Conservation (phyloP, 30 jellyfish, hydroid and myxozoan species). For the Clytia hemisphaerica region DNA sequence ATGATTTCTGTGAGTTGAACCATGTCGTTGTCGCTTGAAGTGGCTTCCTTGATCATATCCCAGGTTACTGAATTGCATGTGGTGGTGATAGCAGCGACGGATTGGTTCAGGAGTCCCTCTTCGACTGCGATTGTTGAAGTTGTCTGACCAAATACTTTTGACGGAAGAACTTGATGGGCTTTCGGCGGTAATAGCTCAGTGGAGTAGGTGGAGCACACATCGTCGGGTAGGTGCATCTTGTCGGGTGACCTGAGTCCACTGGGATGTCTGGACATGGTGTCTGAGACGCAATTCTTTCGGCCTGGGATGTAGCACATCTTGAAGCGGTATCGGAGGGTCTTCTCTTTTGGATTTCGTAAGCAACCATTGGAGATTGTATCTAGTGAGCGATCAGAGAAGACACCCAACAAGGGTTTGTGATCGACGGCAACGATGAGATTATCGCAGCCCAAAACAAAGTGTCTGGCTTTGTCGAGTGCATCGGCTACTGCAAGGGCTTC, state of each 20-base stretch:
- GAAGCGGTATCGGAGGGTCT: conserved; percentile 7
- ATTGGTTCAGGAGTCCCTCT: too few relatives aligned
- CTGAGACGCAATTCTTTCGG: too few relatives aligned
- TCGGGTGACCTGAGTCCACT: background rate
- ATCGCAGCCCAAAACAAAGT: conserved; percentile 29
- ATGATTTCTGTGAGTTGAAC: background rate
- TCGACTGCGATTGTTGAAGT: too few relatives aligned
- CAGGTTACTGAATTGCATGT: too few relatives aligned
- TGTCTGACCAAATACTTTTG: too few relatives aligned
- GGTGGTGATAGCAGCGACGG: too few relatives aligned
- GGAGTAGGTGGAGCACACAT: background rate
- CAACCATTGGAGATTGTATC: background rate
- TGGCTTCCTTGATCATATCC: conserved; percentile 6
- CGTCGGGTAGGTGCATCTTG: conserved; percentile 21
- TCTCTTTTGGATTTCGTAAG: background rate
- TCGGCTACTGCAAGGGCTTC: conserved; percentile 33
- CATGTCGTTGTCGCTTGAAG: conserved; percentile 24
- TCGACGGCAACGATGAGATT: conserved; percentile 6
- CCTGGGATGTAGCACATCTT: too few relatives aligned
- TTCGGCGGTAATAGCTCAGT: too few relatives aligned
- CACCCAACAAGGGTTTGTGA: conserved; percentile 13
- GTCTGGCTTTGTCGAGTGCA: conserved; percentile 18
- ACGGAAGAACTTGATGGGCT: too few relatives aligned
- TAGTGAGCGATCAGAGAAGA: conserved; percentile 13
- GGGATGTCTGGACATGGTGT: conserved; percentile 12